A percentile compares a stretch with the other conserved stretches of the same genome.
These are phyloP conservation scores for Dasypogon diadema DNA, from an alignment of 2,888 invertebrate genomes.

Conservation along the genomic window DNA sequence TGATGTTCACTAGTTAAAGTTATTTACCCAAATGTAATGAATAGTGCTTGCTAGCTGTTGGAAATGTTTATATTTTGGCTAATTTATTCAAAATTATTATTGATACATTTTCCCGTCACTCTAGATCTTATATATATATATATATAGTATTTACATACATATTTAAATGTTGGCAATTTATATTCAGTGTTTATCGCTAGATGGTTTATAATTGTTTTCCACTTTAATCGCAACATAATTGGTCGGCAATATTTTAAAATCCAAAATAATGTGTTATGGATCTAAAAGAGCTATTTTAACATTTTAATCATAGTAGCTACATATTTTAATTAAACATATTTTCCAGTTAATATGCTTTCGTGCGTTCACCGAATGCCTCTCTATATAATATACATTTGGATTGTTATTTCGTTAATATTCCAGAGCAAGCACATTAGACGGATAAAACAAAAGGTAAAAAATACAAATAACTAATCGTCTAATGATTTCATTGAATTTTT, in stretches of 20 bases:
- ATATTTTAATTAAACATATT: no score
- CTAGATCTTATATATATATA: neutral
- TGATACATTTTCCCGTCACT: constrained; percentile 20
- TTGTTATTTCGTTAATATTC: no score
- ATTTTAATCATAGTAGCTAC: no score
- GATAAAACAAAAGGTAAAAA: no score
- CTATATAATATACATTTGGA: no score
- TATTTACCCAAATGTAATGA: constrained; percentile 1
- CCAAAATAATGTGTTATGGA: no score
- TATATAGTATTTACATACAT: neutral
- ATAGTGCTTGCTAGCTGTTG: constrained; percentile 35
- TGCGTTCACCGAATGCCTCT: no score
- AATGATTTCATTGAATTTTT: no score
- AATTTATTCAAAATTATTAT: neutral
- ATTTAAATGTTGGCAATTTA: constrained; percentile 29
- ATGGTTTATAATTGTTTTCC: constrained; percentile 13
- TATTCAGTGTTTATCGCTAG: constrained; percentile 33
- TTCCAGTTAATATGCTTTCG: no score
- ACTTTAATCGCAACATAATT: constrained; percentile 18
- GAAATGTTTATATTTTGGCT: neutral
- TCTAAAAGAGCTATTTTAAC: no score
- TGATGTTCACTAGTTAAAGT: constrained; percentile 12
- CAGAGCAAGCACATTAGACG: no score
- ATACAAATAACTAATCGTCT: no score
- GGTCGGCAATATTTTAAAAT: constrained; percentile 46